Conservation (phyloP, 2,113 vertebrate genomes). For the Ailurus styani region DNA sequence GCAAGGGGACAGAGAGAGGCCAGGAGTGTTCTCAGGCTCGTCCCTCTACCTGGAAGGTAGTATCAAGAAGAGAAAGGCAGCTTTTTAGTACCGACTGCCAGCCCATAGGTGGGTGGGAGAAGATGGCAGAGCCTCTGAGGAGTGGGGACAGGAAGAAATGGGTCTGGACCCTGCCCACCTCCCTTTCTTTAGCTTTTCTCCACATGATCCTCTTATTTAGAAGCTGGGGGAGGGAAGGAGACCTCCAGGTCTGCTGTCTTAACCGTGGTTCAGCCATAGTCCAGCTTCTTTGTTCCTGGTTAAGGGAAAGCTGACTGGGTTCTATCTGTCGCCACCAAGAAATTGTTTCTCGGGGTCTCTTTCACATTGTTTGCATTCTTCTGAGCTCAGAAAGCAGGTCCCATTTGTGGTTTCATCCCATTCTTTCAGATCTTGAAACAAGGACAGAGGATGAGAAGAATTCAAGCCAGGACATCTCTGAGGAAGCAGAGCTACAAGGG, state of each 20-base stretch:
- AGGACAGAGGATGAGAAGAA: background rate
- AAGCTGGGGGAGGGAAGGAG: background rate
- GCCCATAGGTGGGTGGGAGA: background rate
- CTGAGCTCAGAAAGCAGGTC: background rate
- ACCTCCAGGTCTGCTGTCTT: background rate
- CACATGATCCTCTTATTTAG: background rate
- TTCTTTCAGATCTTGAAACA: conserved; percentile 2
- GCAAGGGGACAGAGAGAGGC: background rate
- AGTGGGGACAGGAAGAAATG: background rate
- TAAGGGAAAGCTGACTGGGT: background rate
- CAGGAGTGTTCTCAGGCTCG: background rate
- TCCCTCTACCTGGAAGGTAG: background rate
- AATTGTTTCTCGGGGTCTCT: background rate
- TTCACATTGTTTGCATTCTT: background rate
- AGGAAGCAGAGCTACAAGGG: background rate
- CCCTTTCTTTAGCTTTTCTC: background rate
- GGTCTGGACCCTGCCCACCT: background rate
- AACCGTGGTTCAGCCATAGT: background rate
- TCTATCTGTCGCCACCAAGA: background rate
- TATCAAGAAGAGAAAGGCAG: background rate
- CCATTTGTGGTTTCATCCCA: background rate
- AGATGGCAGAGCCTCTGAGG: background rate
- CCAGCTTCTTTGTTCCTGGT: background rate
- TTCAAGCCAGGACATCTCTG: background rate
- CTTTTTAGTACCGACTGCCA: background rate